phyloP scores from a whole-genome alignment of 2,888 invertebrate genomes.

The Timema podura region DNA sequence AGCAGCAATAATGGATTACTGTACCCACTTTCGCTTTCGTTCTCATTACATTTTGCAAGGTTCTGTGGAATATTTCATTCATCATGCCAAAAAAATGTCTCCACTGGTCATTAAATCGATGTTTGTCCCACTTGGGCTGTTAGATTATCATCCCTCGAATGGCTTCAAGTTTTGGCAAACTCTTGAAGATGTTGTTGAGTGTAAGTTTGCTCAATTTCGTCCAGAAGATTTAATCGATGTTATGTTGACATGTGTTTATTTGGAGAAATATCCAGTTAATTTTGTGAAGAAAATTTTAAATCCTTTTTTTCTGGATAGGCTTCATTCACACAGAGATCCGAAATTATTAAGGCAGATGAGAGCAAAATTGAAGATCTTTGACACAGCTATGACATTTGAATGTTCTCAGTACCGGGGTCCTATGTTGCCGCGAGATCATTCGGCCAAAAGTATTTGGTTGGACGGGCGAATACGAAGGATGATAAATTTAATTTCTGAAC shows the following conservation, averaged over 20 bases:
- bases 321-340: constrained; percentile 46
- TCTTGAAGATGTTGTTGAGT: constrained; percentile 52
- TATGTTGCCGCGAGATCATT: constrained; percentile 52
- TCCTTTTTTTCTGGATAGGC: constrained; percentile 56
- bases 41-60: constrained; percentile 55
- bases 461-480: constrained; percentile 54
- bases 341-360: constrained; percentile 43
- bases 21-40: constrained; percentile 54
- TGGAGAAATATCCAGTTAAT: constrained; percentile 57
- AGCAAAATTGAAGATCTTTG: constrained; percentile 56
- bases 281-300: constrained; percentile 57
- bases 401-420: constrained; percentile 56
- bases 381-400: constrained; percentile 61
- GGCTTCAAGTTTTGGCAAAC: constrained; percentile 53
- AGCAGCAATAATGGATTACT: constrained; percentile 58
- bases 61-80: constrained; percentile 55
- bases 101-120: constrained; percentile 54
- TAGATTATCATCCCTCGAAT: constrained; percentile 54
- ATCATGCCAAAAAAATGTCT: constrained; percentile 48
- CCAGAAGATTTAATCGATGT: constrained; percentile 57
- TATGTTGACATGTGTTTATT: constrained; percentile 59
- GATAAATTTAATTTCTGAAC: constrained; percentile 47
- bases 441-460: constrained; percentile 49
- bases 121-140: constrained; percentile 57
- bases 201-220: constrained; percentile 55